Evolutionary conservation across 1,140 invertebrate genomes (phyloP).

Genomic region (Aphidius ervi): DNA sequence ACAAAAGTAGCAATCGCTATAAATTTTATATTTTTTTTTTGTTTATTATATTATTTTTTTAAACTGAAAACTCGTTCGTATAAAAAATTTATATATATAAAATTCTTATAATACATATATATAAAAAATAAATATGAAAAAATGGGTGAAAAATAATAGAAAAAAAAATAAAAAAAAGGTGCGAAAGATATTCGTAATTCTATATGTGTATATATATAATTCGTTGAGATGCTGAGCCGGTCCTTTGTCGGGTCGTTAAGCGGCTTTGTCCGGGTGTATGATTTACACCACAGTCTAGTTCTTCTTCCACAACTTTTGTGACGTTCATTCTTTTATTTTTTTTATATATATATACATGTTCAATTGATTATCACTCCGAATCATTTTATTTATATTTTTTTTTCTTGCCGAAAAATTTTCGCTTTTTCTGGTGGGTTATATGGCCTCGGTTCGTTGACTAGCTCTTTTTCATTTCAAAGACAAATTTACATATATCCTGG

Average conservation of each 20-base stretch:
- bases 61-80: slow-evolving; percentile 10
- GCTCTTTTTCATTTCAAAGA: slow-evolving; percentile 7
- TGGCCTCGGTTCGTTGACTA: slow-evolving; percentile 10
- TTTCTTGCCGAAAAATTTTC: slow-evolving; percentile 4
- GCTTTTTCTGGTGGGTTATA: neutral
- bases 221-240: slow-evolving; percentile 38
- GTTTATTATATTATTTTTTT: slow-evolving; percentile 8
- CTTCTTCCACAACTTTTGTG: slow-evolving; percentile 22
- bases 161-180: slow-evolving; percentile 23
- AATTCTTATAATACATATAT: slow-evolving; percentile 14
- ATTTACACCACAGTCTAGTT: slow-evolving; percentile 46
- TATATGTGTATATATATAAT: slow-evolving; percentile 32
- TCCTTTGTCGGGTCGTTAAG: slow-evolving; percentile 53
- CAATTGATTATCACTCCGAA: slow-evolving; percentile 43
- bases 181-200: slow-evolving; percentile 45
- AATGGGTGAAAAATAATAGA: slow-evolving; percentile 4
- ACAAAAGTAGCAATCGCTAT: slow-evolving; percentile 37
- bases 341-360: slow-evolving; percentile 28
- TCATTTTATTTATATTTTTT: slow-evolving; percentile 1
- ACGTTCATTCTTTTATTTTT: slow-evolving; percentile 26
- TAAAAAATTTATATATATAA: slow-evolving; percentile 12
- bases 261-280: slow-evolving; percentile 47
- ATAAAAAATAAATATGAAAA: slow-evolving; percentile 13
- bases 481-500: slow-evolving; percentile 17
- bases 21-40: slow-evolving; percentile 31